Percentiles rank a stretch among this genome's conserved stretches.
Evolutionary conservation across 1,140 invertebrate species (phyloP).

Genomic region (Contarinia nasturtii): DNA sequence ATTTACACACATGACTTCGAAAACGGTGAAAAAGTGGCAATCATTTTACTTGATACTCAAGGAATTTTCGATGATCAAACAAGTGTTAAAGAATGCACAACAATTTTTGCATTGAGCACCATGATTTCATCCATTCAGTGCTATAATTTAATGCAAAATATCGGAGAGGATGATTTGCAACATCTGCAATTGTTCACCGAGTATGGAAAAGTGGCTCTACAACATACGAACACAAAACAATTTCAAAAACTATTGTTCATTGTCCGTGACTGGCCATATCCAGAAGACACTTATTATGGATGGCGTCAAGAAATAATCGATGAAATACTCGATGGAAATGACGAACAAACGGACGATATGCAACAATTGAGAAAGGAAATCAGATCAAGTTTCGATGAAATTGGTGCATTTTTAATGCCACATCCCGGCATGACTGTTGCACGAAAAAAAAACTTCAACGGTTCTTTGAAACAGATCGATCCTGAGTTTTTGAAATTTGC

Average conservation of each 20-base stretch:
- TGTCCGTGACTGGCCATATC: conserved; percentile 26
- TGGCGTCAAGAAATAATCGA: conserved; percentile 51
- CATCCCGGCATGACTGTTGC: conserved; percentile 89
- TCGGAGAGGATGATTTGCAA: conserved; percentile 35
- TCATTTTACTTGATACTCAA: too few species aligned
- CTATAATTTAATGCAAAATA: too few species aligned
- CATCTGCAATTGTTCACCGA: conserved; percentile 26
- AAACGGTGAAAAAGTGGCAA: too few species aligned
- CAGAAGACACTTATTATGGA: too few species aligned
- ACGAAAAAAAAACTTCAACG: conserved; percentile 83
- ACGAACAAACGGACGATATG: conserved; percentile 29
- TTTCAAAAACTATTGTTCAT: conserved; percentile 5
- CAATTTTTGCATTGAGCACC: conserved; percentile 36
- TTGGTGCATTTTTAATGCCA: conserved; percentile 90
- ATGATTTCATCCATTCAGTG: conserved; percentile 24
- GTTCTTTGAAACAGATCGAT: conserved; percentile 32
- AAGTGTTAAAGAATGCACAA: conserved; percentile 42
- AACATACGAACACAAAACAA: background rate
- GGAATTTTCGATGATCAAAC: too few species aligned
- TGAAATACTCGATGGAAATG: conserved; percentile 25
- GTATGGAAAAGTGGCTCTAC: conserved; percentile 1
- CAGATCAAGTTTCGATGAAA: conserved; percentile 79
- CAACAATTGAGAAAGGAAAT: conserved; percentile 81
- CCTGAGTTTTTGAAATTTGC: too few species aligned
- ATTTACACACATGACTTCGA: too few species aligned